Evolutionary conservation across 2,113 vertebrate species (phyloP).

Genomic region (Columba janthina): DNA sequence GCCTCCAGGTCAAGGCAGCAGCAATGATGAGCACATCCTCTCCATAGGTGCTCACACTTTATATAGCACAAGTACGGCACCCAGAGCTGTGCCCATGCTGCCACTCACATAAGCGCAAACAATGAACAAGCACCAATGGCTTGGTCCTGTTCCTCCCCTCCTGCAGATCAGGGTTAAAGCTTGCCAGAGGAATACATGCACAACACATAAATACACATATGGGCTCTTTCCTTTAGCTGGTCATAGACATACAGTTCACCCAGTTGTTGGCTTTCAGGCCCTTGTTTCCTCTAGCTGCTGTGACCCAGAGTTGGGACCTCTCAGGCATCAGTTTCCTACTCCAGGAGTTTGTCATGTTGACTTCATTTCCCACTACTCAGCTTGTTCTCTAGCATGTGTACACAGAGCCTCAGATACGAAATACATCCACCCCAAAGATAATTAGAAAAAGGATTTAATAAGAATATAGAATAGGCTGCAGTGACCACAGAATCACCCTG

Average conservation of each 20-base stretch:
- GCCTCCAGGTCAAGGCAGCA: background rate
- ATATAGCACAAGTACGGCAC: background rate
- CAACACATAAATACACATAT: rapidly evolving
- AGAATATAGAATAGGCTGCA: background rate
- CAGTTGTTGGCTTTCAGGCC: background rate
- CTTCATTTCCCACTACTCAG: background rate
- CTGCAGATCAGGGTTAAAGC: background rate
- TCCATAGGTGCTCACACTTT: rapidly evolving
- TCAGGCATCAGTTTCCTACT: background rate
- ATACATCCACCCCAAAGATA: background rate
- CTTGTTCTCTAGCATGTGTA: background rate
- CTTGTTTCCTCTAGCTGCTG: background rate
- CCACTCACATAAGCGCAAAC: background rate
- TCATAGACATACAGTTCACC: background rate
- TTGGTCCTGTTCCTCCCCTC: background rate
- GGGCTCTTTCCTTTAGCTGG: background rate
- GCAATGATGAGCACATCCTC: background rate
- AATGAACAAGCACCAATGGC: background rate
- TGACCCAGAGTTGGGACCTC: background rate
- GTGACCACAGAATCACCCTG: background rate
- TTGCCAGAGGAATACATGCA: rapidly evolving
- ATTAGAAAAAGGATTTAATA: background rate
- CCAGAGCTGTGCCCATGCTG: background rate
- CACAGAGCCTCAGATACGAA: background rate
- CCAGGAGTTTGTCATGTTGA: background rate